Evolutionary conservation across 2,888 invertebrate species (phyloP).

Genomic region (Timema cristinae): DNA sequence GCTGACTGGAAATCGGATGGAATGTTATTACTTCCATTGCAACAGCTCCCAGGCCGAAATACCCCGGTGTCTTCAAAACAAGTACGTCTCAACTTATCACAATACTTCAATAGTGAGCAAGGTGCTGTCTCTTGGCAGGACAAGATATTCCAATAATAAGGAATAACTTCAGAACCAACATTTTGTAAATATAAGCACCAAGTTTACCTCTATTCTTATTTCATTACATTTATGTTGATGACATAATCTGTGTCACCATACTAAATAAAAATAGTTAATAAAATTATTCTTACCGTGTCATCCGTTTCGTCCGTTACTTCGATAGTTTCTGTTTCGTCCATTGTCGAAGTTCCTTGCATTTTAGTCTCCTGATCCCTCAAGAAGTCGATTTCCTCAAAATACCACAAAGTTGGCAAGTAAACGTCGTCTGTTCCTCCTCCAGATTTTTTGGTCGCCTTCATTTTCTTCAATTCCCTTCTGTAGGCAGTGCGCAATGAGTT

Average conservation of each 20-base stretch:
- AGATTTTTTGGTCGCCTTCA: constrained; percentile 27
- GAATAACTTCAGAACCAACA: no score
- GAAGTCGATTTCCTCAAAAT: constrained; percentile 11
- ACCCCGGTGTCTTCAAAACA: no score
- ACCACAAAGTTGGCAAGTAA: constrained; percentile 20
- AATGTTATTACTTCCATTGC: no score
- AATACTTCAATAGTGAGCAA: no score
- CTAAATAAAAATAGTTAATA: not conserved
- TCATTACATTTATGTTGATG: no score
- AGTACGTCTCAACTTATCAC: no score
- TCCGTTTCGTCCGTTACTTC: constrained; percentile 7
- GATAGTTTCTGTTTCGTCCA: not conserved
- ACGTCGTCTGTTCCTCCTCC: constrained; percentile 21
- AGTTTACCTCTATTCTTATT: no score
- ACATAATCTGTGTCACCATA: not conserved
- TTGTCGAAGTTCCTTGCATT: constrained; percentile 5
- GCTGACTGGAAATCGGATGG: no score
- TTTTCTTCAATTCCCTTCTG: constrained; percentile 36
- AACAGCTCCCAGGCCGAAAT: no score
- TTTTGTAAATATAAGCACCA: no score
- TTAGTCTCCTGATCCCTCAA: not conserved
- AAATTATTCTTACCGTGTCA: constrained; percentile 7
- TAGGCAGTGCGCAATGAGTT: constrained; percentile 35
- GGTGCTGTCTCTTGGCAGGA: no score
- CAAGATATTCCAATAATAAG: no score